These are phyloP conservation scores for Linnaemya tessellans DNA, from an alignment of 2,888 invertebrate genomes.

Conservation along the genomic window DNA sequence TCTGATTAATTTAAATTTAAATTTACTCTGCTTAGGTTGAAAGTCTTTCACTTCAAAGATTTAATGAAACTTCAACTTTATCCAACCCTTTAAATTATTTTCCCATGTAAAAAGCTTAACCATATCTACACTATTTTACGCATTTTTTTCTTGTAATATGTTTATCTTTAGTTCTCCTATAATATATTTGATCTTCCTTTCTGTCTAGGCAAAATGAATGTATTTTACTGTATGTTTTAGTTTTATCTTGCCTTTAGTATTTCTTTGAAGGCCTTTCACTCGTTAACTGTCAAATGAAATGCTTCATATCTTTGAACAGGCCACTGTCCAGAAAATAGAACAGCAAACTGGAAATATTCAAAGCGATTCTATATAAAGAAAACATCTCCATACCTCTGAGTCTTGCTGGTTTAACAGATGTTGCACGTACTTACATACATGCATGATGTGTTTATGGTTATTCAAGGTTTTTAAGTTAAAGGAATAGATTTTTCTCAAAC, in stretches of 20 bases:
- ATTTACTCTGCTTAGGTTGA: too few relatives aligned
- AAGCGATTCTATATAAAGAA: neutral
- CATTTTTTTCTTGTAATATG: too few relatives aligned
- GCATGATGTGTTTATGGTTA: neutral
- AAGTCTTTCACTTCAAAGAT: too few relatives aligned
- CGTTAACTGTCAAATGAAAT: constrained; percentile 65
- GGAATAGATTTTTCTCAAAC: too few relatives aligned
- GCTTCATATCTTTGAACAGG: constrained; percentile 48
- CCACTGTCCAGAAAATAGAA: neutral
- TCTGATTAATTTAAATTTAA: too few relatives aligned
- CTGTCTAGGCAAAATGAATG: constrained; percentile 47
- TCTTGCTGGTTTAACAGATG: neutral
- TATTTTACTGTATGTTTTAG: neutral
- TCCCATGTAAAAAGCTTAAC: constrained; percentile 17
- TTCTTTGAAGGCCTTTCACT: constrained; percentile 44
- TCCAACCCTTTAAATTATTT: neutral
- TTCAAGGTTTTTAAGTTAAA: neutral
- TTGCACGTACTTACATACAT: too few relatives aligned
- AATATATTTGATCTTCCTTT: constrained; percentile 9
- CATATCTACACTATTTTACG: neutral
- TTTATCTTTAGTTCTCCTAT: neutral
- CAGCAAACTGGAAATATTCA: neutral
- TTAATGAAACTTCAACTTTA: too few relatives aligned
- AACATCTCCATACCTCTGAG: constrained; percentile 4
- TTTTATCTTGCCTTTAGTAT: constrained; percentile 44